Evolutionary conservation across 1,140 invertebrate genomes (phyloP).

Genomic region (Drosophila subpulchrella): DNA sequence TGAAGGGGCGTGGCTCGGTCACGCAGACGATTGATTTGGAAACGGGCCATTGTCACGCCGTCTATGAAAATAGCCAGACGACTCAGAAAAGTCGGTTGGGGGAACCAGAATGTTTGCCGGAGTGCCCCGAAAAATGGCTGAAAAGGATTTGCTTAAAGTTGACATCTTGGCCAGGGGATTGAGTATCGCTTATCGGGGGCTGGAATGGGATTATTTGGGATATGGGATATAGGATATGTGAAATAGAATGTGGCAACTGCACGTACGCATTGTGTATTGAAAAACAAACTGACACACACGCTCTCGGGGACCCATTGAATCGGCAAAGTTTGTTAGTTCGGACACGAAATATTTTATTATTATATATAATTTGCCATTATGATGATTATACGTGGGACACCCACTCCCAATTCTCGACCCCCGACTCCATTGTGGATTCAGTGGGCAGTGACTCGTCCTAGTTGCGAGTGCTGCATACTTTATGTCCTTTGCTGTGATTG

Average conservation of each 20-base stretch:
- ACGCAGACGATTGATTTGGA: conserved; percentile 79
- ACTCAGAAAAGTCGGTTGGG: not conserved
- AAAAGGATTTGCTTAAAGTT: conserved; percentile 69
- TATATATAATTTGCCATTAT: conserved; percentile 83
- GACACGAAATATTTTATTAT: conserved; percentile 83
- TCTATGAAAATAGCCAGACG: conserved; percentile 44
- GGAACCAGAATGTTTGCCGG: not conserved
- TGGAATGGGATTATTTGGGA: conserved; percentile 13
- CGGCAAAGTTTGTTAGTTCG: conserved; percentile 70
- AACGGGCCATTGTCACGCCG: conserved; percentile 77
- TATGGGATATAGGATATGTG: conserved; percentile 1
- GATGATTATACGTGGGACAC: conserved; percentile 74
- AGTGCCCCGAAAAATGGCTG: conserved; percentile 18
- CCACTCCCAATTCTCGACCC: not conserved
- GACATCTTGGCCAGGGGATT: conserved; percentile 13
- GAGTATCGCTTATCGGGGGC: not conserved
- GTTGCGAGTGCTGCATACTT: conserved; percentile 68
- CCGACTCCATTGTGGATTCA: conserved; percentile 54
- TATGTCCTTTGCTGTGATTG: conserved; percentile 67
- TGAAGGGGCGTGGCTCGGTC: conserved; percentile 41
- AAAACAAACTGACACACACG: conserved; percentile 26
- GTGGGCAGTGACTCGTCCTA: conserved; percentile 41
- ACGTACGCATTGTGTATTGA: conserved; percentile 71
- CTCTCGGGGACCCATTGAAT: conserved; percentile 8
- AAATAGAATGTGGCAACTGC: conserved; percentile 35